Evolutionary conservation across 1,140 invertebrate species (phyloP).

Genomic region (Platorchestia sp.): DNA sequence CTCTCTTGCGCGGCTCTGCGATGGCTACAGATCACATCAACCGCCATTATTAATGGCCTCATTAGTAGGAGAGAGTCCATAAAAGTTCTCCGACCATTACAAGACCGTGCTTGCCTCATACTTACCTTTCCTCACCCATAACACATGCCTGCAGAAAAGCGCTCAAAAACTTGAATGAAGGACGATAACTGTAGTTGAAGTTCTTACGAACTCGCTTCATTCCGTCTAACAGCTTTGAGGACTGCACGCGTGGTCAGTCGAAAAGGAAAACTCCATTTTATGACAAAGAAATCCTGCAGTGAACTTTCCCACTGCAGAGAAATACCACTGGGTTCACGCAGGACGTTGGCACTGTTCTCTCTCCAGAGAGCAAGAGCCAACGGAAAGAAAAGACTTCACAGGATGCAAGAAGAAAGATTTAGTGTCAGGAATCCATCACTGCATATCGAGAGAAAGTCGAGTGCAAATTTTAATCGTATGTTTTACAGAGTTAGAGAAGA

Average conservation of each 20-base stretch:
- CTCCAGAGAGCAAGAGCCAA: background rate
- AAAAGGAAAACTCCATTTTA: background rate
- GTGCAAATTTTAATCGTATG: background rate
- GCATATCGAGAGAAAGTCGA: background rate
- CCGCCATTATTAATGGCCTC: constrained; percentile 35
- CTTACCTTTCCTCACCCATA: background rate
- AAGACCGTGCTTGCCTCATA: background rate
- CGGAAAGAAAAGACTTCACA: background rate
- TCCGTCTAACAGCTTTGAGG: background rate
- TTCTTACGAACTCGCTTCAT: background rate
- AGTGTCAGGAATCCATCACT: background rate
- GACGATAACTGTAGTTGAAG: background rate
- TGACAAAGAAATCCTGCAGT: background rate
- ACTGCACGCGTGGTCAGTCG: background rate
- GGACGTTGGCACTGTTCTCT: background rate
- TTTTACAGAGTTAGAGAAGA: no score
- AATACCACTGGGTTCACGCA: background rate
- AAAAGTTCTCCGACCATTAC: background rate
- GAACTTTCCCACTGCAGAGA: background rate
- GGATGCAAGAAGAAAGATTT: background rate
- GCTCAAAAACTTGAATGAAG: background rate
- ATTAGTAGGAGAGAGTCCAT: constrained; percentile 35
- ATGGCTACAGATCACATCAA: constrained; percentile 23
- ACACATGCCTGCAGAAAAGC: background rate
- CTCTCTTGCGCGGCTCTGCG: background rate